Base-by-base conservation (phyloP, 64 coral and sea anemone species). In the Porites lutea region DNA sequence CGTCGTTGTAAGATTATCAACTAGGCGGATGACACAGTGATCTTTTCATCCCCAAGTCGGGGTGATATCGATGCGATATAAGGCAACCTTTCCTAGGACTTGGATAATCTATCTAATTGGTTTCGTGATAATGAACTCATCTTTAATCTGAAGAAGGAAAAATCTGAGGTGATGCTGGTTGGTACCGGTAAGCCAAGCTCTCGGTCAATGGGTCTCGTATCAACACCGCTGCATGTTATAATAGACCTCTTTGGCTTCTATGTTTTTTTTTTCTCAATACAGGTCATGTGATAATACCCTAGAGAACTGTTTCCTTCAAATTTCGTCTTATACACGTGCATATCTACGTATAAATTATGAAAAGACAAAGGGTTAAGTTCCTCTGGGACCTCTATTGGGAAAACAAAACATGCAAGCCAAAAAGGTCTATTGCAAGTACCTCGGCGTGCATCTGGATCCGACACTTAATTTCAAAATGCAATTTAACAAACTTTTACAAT, bases 21-120 rank as follows among this genome's bases (percentile, higher is more conserved):
- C 9, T 92, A 86, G 77, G 90, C 90, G 23, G 90, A 92, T 48
- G 90, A 92, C 83, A 92, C 90, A 74, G 70, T 86, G 6, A 92
- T 92, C 48, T 86, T 91, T 91, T 83, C 78, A 82, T 82, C 89
- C 20, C 82, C 89, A 82, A 90, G 57, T 79, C 27, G 27, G 27
- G 27, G 27, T 37, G 77, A 90, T 68, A 20, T 90, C 18, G 77
- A 82, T 82, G 77, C 7, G 37, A 82, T 90, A 57, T n/a, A 92
- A 84, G 46, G 13, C 65, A 92, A 44, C 67, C 79, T 92, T 75
- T 57, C 49, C 53, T 50, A 85, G 79, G 90, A 92, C 79, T 11
- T 92, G 4, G 52, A 92, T 22, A 92, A 86, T 55, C 80, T 92
- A 14, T 92, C 90, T 11, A 89, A 49, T 13, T 89, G 88, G 88